Base-by-base conservation (phyloP, 2,888 invertebrate species). In the Sinodicranocentrus sp. region DNA sequence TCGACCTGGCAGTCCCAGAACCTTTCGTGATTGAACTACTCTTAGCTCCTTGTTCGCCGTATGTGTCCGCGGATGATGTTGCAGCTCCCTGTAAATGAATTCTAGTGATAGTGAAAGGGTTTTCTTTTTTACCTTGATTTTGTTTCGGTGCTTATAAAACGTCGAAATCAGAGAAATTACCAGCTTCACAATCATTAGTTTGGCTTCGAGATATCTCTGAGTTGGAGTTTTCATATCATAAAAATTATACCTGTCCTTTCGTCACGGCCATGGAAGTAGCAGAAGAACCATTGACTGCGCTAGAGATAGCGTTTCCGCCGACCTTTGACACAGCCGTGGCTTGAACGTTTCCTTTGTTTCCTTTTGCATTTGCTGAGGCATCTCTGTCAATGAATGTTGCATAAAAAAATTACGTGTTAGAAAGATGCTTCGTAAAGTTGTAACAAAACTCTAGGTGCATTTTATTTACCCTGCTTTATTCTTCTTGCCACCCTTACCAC, bases 261-360 rank as follows among this genome's bases (percentile, higher is more conserved):
- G 77, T 68, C 5, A n/a, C n/a, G 25, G 77, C 77, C 5, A 25
- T 43, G 8, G 52, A 52, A 10, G 76, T 33, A 0, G 76, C 65
- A 23, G 15, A 65, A 1, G 65, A 65, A n/a, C 76, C 76, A 28
- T 76, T 76, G 8, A 52, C 15, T 6, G 76, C 76, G 10, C 23
- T 65, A 0, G 65, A 52, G 0, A 10, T 26, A 0, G 76, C 76
- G 8, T 76, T 48, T 21, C 65, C 65, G 1, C 65, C 76, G 1
- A 65, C 21, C 8, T 61, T 76, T 10, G 13, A 26, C 5, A 63
- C n/a, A 10, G 76, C 76, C 5, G 43, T 65, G 10, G 65, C 76
- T 5, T 25, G n/a, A 0, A 63, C 63, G 6, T 44, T 48, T n/a
- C 76, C 76, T 13, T 15, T 39, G 5, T 19, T 25, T 63, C 63